phyloP scores from a whole-genome alignment of 2,113 vertebrate genomes.

The Carassius gibelio region DNA sequence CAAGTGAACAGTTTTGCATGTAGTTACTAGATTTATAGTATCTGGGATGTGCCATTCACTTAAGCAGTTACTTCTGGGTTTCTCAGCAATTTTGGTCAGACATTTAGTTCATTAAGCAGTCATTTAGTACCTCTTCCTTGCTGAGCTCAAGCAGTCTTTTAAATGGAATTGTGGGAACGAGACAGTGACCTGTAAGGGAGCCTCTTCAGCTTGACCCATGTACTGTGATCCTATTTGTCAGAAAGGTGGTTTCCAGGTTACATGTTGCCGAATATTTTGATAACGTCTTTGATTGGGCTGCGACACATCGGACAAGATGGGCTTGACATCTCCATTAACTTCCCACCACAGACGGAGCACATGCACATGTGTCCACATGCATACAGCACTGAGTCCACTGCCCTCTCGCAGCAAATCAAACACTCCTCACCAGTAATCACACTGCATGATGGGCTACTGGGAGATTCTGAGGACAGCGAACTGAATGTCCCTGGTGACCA shows the following conservation, averaged over 20 bases:
- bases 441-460: constrained; percentile 84
- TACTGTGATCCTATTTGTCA: background rate
- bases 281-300: constrained; percentile 93
- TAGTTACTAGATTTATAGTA: background rate
- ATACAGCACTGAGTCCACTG: constrained; percentile 95
- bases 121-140: background rate
- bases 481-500: constrained; percentile 82
- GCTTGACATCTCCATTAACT: constrained; percentile 91
- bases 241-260: constrained; percentile 63
- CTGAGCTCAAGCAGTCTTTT: background rate
- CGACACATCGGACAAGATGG: constrained; percentile 96
- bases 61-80: background rate
- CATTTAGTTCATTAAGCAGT: background rate
- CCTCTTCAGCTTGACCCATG: background rate
- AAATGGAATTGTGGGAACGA: background rate
- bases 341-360: constrained; percentile 89
- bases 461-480: constrained; percentile 85
- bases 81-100: background rate
- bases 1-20: background rate
- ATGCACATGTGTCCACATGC: constrained; percentile 97
- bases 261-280: constrained; percentile 94
- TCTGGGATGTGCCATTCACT: background rate
- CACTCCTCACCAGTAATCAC: constrained; percentile 84
- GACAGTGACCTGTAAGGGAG: background rate
- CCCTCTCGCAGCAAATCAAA: constrained; percentile 92